A percentile compares a stretch with the other conserved stretches of the same genome.
phyloP scores from a whole-genome alignment of 2,888 invertebrate genomes.

The Plagiodera versicolora region DNA sequence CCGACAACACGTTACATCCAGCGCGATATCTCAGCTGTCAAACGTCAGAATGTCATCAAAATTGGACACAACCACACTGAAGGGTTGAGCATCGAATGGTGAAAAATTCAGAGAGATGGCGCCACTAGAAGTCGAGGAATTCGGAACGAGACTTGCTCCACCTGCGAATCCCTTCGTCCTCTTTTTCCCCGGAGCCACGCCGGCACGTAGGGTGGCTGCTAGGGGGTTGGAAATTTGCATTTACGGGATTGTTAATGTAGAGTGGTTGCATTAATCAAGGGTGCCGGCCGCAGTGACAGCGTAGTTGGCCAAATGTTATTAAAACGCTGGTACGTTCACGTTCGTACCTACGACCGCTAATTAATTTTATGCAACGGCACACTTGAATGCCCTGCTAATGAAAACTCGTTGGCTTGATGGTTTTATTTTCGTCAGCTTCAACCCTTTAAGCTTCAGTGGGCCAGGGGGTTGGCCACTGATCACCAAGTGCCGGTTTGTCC shows the following conservation, averaged over 20 bases:
- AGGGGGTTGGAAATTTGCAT: conserved; percentile 46
- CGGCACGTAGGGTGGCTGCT: background rate
- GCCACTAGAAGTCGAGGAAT: no score
- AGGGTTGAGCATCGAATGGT: no score
- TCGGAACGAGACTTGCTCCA: no score
- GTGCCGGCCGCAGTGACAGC: conserved; percentile 51
- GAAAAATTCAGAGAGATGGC: no score
- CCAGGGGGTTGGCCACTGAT: no score
- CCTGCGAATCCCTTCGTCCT: background rate
- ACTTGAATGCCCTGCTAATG: conserved; percentile 55
- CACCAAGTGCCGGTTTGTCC: no score
- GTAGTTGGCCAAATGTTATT: conserved; percentile 52
- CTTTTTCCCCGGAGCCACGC: background rate
- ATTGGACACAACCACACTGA: no score
- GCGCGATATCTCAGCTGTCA: no score
- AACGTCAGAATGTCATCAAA: no score
- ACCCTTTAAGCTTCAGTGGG: no score
- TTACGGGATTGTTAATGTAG: conserved; percentile 56
- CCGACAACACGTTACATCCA: no score
- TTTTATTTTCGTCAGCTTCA: conserved; percentile 37
- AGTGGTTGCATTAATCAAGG: conserved; percentile 55
- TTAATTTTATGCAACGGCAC: conserved; percentile 57
- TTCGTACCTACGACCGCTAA: conserved; percentile 49
- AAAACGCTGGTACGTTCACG: conserved; percentile 52
- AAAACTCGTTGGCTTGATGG: conserved; percentile 49